Evolutionary conservation across 2,797 vertebrate species (phyloP).

Genomic region (Coregonus suidteri): DNA sequence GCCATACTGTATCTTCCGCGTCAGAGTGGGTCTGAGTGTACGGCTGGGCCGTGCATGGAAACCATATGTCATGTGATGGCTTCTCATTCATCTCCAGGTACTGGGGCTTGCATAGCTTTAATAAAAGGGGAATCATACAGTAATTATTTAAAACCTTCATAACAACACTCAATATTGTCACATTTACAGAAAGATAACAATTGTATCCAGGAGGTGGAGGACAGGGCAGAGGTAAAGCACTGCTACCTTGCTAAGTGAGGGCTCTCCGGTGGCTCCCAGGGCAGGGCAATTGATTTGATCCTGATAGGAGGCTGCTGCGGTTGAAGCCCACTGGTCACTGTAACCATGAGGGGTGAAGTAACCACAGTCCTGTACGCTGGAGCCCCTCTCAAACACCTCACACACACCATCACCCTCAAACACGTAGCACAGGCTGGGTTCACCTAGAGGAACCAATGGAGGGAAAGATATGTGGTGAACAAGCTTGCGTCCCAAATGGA

Average conservation of each 20-base stretch:
- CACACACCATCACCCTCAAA: conserved; percentile 86
- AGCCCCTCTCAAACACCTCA: conserved; percentile 85
- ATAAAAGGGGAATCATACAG: conserved; percentile 16
- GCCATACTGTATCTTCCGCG: conserved; percentile 79
- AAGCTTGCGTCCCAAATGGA: background rate
- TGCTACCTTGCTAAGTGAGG: conserved; percentile 77
- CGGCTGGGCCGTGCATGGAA: conserved; percentile 77
- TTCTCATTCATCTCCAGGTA: conserved; percentile 71
- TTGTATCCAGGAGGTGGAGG: background rate
- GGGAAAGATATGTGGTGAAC: background rate
- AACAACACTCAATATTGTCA: background rate
- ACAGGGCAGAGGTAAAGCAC: background rate
- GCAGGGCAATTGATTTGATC: conserved; percentile 81
- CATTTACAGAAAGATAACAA: background rate
- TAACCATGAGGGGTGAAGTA: conserved; percentile 85
- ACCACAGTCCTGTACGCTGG: conserved; percentile 84
- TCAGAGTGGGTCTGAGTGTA: conserved; percentile 55
- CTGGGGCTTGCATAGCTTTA: conserved; percentile 83
- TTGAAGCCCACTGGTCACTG: conserved; percentile 87
- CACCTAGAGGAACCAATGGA: conserved; percentile 72
- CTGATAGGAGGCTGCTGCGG: conserved; percentile 82
- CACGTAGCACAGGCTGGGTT: conserved; percentile 90
- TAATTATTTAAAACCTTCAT: background rate
- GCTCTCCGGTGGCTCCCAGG: conserved; percentile 83
- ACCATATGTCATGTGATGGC: conserved; percentile 77